phyloP scores from a whole-genome alignment of 2,888 invertebrate genomes.

The Mactromeris polynyma region DNA sequence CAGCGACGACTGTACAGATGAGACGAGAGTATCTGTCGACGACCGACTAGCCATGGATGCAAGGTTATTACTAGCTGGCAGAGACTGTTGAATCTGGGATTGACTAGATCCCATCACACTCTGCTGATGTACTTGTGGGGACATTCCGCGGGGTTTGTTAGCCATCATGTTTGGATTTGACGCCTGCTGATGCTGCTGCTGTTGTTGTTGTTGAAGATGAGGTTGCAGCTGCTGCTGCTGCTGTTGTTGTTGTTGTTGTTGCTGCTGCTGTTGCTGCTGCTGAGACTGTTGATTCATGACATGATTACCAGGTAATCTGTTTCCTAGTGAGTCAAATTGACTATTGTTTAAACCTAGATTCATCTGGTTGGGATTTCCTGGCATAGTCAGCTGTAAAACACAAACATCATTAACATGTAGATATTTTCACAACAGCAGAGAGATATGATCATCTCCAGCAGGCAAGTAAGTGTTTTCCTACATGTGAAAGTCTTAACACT shows the following conservation, averaged over 20 bases:
- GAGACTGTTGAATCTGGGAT: slow-evolving; percentile 53
- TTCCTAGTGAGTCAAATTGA: slow-evolving; percentile 63
- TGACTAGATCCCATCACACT: slow-evolving; percentile 42
- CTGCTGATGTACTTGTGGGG: slow-evolving; percentile 54
- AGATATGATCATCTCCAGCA: neutral
- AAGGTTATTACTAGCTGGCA: slow-evolving; percentile 56
- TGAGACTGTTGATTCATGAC: slow-evolving; percentile 52
- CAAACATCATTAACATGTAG: no score
- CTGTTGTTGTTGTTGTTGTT: slow-evolving; percentile 40
- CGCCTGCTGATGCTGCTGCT: slow-evolving; percentile 58
- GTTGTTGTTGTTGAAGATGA: slow-evolving; percentile 39
- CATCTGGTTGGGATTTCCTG: slow-evolving; percentile 64
- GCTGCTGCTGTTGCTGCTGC: slow-evolving; percentile 44
- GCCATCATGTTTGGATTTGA: slow-evolving; percentile 49
- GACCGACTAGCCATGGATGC: slow-evolving; percentile 51
- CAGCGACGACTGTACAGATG: slow-evolving; percentile 49
- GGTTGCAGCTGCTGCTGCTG: slow-evolving; percentile 55
- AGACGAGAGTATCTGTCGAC: slow-evolving; percentile 54
- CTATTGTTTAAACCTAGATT: slow-evolving; percentile 56
- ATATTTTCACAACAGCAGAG: neutral
- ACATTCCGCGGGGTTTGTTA: slow-evolving; percentile 60
- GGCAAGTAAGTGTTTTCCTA: neutral
- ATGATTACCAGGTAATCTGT: slow-evolving; percentile 58
- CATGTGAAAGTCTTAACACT: no score
- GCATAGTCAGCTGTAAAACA: slow-evolving; percentile 62